These are phyloP conservation scores for Drosophila obscura DNA, from an alignment of 1,140 invertebrate genomes.

Conservation along the genomic window DNA sequence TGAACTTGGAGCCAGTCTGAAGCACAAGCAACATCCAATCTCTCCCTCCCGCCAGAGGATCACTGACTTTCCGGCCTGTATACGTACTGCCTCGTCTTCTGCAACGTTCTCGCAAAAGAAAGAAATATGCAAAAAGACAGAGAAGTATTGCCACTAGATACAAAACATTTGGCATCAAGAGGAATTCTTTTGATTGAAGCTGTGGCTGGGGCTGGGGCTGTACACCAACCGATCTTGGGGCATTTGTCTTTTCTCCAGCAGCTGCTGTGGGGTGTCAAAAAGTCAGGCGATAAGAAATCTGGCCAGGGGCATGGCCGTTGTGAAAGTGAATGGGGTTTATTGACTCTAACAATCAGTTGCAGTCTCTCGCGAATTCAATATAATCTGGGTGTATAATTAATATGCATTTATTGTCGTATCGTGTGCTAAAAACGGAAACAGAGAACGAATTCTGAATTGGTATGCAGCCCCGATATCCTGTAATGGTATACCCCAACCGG, in stretches of 20 bases:
- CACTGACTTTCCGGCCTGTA: constrained; percentile 18
- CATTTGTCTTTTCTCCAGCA: constrained; percentile 25
- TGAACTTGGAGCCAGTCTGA: constrained; percentile 65
- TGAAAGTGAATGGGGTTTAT: constrained; percentile 33
- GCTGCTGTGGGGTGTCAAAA: constrained; percentile 46
- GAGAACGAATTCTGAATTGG: constrained; percentile 7
- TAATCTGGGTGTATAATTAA: constrained; percentile 48
- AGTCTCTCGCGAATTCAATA: constrained; percentile 31
- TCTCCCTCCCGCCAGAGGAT: constrained; percentile 23
- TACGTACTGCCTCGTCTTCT: too few species aligned
- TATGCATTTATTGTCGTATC: constrained; percentile 59
- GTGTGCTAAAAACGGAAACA: constrained; percentile 52
- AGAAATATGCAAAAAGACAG: constrained; percentile 31
- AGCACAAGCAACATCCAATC: constrained; percentile 22
- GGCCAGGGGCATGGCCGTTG: too few species aligned
- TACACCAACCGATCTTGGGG: background rate
- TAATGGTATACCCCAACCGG: constrained; percentile 47
- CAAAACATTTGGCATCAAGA: constrained; percentile 59
- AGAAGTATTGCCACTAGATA: constrained; percentile 65
- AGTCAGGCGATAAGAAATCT: constrained; percentile 39
- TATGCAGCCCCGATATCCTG: constrained; percentile 61
- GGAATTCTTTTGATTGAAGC: constrained; percentile 38
- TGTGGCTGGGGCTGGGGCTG: background rate
- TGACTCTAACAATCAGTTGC: constrained; percentile 35
- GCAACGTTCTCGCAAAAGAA: background rate